Base-by-base conservation (phyloP, 2,888 invertebrate genomes). In the Augochlorella aurata region DNA sequence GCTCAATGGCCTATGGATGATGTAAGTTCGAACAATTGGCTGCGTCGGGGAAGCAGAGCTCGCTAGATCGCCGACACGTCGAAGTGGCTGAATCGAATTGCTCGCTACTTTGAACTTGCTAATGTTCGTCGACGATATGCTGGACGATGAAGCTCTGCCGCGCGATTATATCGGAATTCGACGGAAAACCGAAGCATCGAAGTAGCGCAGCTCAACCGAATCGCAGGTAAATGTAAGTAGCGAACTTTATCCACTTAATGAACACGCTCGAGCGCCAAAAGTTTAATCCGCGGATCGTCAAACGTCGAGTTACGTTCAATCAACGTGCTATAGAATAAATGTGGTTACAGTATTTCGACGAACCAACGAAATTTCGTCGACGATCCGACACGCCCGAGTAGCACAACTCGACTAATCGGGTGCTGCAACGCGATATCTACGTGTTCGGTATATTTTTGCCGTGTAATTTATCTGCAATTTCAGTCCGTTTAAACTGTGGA, bases 31-130 rank as follows among this genome's bases (percentile, higher is more conserved):
- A 63, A 63, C 63, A 38, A 63, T 38, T 63, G 67, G 49, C 24
- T 24, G 44, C n/a, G 50, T 68, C 38, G n/a, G 38, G 54, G 44
- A 44, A 7, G 52, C 10, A 18, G 9, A 54, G 44, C 70, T 21
- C 24, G 24, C 9, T 16, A 16, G 44, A 44, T 44, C n/a, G 1
- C 54, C 29, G 44, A n/a, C 69, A 14, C 69, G 38, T 52, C 38
- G 52, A 12, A 47, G 44, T 49, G 12, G 66, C 5, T 21, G n/a
- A 21, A 47, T 49, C 61, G 21, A 38, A 61, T 54, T 14, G 61
- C 16, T 38, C 18, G 78, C 16, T 24, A 67, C 44, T n/a, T 77
- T 50, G 50, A 63, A 69, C 77, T 79, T 63, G 14, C 16, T 38
- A 14, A n/a, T 7, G 18, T 21, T 63, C 38, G 38, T 10, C 63